Base-by-base conservation (phyloP, 1,140 invertebrate species). In the Drosophila funebris region DNA sequence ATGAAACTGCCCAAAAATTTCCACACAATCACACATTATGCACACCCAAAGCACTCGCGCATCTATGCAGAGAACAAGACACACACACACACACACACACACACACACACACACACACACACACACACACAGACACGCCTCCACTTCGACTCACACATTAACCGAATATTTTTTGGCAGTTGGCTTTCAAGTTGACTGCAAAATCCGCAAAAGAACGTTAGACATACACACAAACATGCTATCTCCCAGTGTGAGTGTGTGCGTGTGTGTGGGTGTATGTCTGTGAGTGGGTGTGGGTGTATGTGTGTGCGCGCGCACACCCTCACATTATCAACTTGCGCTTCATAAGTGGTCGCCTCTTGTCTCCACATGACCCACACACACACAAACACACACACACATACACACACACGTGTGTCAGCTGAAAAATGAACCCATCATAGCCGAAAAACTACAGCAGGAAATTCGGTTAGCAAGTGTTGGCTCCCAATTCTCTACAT, bases 1-100 rank as follows among this genome's bases (percentile, higher is more conserved):
- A 90, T 90, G 87, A 90, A 90, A 83, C 87, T 83, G 87, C 87
- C 87, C 87, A 90, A 90, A 90, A 90, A 90, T 82, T 87, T 87
- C 78, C 78, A 83, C 87, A 90, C 87, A 88, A 88, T 88, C 83
- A 84, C 83, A 88, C 83, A 88, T 83, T 84, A 89, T 79, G 79
- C 76, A 73, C 80, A 84, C 81, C 46, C 63, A 56, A 67, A 52
- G 27, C 62, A n/a, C n/a, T n/a, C n/a, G n/a, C n/a, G n/a, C n/a
- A n/a, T n/a, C n/a, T n/a, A n/a, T n/a, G n/a, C n/a, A n/a, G n/a
- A n/a, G n/a, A n/a, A n/a, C n/a, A n/a, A n/a, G n/a, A 39, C 58
- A 52, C 67, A 58, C 50, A 50, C 56, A 48, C 52, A 67, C 43
- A 57, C 46, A 39, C 24, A 36, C 16, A 50, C 13, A 62, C 31